phyloP scores from a whole-genome alignment of 2,888 invertebrate genomes.

The Torymus aiolomorphi region DNA sequence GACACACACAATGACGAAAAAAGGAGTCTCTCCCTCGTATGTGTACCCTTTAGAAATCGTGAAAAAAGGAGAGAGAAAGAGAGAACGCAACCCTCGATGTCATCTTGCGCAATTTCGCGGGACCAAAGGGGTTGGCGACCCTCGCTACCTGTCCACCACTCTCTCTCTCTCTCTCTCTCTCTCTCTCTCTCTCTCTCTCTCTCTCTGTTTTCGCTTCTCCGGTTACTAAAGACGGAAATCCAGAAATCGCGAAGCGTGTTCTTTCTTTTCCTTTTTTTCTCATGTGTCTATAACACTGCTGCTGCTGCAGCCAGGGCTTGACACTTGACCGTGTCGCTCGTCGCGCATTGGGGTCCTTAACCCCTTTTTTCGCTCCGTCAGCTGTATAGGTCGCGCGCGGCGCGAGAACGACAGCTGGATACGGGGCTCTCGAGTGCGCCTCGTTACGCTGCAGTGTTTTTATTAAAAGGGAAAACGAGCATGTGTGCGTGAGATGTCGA shows the following conservation, averaged over 20 bases:
- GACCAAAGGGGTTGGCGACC: conserved; percentile 62
- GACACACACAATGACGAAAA: neutral
- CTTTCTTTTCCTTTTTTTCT: conserved; percentile 33
- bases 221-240: conserved; percentile 75
- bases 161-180: conserved; percentile 65
- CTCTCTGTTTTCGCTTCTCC: conserved; percentile 70
- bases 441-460: conserved; percentile 49
- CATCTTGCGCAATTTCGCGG: conserved; percentile 73
- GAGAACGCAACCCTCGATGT: conserved; percentile 64
- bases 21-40: neutral
- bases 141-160: conserved; percentile 63
- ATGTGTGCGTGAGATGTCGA: neutral
- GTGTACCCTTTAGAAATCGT: conserved; percentile 35
- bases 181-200: conserved; percentile 66
- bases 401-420: conserved; percentile 47
- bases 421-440: conserved; percentile 13
- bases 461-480: neutral
- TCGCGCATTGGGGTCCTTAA: conserved; percentile 69
- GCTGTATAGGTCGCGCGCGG: conserved; percentile 65
- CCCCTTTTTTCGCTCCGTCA: conserved; percentile 73
- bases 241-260: conserved; percentile 71
- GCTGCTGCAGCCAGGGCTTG: conserved; percentile 6
- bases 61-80: conserved; percentile 38
- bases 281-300: conserved; percentile 29
- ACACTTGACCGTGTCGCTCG: conserved; percentile 57